A percentile compares a stretch with the other conserved stretches of the same genome.
phyloP scores from a whole-genome alignment of 2,888 invertebrate genomes.

The Argyresthia albistria region DNA sequence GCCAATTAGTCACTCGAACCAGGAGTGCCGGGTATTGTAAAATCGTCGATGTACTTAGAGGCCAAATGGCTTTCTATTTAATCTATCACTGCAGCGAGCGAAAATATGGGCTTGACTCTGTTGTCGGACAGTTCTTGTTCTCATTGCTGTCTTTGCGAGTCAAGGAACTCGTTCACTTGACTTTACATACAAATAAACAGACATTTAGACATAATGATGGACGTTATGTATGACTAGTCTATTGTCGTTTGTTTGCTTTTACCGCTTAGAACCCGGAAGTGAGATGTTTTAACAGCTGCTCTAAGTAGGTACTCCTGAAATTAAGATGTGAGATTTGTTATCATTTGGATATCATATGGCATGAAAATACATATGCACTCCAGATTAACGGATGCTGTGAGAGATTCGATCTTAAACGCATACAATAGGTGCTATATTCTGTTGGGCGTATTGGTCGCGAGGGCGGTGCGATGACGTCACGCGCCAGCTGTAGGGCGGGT shows the following conservation, averaged over 20 bases:
- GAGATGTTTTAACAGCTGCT: constrained; percentile 20
- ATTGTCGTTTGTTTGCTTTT: background rate
- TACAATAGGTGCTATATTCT: constrained; percentile 41
- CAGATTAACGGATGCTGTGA: constrained; percentile 24
- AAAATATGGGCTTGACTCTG: background rate
- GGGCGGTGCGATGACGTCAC: constrained; percentile 55
- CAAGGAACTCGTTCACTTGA: background rate
- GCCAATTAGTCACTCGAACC: constrained; percentile 52
- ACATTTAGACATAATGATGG: constrained; percentile 2
- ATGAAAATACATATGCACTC: constrained; percentile 42
- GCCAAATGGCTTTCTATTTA: background rate
- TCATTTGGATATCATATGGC: constrained; percentile 35
- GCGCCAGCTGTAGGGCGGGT: constrained; percentile 61
- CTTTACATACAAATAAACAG: background rate
- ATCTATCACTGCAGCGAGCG: background rate
- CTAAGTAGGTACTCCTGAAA: constrained; percentile 13
- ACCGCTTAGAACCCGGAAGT: constrained; percentile 5
- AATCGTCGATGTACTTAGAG: background rate
- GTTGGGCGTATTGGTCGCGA: constrained; percentile 21
- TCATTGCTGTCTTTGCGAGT: no score
- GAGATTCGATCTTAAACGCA: constrained; percentile 45
- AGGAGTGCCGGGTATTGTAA: background rate
- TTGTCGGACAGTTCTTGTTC: background rate
- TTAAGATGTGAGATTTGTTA: constrained; percentile 29
- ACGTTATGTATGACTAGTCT: background rate